Conservation (phyloP, 2,888 invertebrate genomes). For the Lepidocyrtinus sp. region DNA sequence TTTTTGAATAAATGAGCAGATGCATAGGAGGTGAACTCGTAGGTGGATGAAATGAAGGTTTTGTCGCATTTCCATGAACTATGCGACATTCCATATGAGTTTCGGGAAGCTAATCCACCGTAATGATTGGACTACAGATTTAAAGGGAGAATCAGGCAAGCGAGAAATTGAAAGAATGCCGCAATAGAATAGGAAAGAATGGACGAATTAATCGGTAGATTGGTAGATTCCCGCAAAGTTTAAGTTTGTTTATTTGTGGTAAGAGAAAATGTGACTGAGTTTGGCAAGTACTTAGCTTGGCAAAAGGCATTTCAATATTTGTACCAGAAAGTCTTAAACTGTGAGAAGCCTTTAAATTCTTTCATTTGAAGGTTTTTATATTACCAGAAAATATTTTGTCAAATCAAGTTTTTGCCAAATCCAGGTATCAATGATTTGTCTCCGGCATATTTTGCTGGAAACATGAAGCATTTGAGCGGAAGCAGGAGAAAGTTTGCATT, state of each 20-base stretch:
- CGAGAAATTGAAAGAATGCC: slow-evolving; percentile 40
- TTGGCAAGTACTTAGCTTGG: too few species aligned
- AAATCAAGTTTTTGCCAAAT: too few species aligned
- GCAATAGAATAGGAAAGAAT: slow-evolving; percentile 13
- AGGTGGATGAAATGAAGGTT: not conserved
- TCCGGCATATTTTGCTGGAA: too few species aligned
- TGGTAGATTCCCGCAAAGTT: not conserved
- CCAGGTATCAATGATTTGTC: too few species aligned
- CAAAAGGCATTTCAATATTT: too few species aligned
- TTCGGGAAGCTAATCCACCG: not conserved
- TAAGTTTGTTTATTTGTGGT: too few species aligned
- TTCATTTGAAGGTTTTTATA: too few species aligned
- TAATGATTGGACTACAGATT: slow-evolving; percentile 9
- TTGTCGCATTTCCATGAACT: slow-evolving; percentile 8
- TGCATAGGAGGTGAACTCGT: not conserved
- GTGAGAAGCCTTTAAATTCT: too few species aligned
- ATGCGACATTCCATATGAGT: slow-evolving; percentile 15
- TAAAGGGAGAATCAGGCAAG: slow-evolving; percentile 19
- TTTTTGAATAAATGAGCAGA: not conserved
- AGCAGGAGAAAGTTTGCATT: not conserved
- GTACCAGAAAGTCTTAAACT: too few species aligned
- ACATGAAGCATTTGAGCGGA: not conserved
- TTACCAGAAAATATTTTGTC: too few species aligned
- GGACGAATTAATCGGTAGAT: too few species aligned
- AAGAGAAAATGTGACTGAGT: too few species aligned